Conservation (phyloP, 2,113 vertebrate genomes). For the Barbus barbus region DNA sequence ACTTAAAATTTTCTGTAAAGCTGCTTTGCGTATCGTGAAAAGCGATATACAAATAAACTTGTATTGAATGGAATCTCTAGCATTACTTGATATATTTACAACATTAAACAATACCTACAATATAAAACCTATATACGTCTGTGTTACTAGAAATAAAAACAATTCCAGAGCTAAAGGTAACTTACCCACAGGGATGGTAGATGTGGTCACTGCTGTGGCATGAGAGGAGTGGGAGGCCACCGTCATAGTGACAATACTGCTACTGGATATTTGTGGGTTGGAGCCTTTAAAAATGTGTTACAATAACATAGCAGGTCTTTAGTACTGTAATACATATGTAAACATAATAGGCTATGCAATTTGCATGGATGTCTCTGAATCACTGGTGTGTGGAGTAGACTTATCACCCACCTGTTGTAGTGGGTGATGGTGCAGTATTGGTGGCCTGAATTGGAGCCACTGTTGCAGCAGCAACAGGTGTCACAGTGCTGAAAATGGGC, state of each 20-base stretch:
- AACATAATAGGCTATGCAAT: neutral
- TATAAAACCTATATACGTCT: neutral
- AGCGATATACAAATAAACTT: too few species aligned
- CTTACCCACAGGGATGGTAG: constrained; percentile 96
- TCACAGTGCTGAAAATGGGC: constrained; percentile 93
- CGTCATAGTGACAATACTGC: constrained; percentile 94
- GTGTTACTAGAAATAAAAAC: neutral
- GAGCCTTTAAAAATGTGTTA: constrained; percentile 73
- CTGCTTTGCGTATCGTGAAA: too few species aligned
- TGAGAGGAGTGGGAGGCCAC: constrained; percentile 97
- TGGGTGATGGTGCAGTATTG: constrained; percentile 90
- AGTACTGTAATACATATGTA: neutral
- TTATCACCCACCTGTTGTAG: constrained; percentile 80
- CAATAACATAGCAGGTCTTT: neutral
- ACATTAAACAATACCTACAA: neutral
- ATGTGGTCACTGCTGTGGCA: constrained; percentile 92
- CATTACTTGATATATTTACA: neutral
- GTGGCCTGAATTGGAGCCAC: constrained; percentile 96
- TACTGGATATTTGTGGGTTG: constrained; percentile 87
- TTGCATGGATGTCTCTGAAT: neutral
- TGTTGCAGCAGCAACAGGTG: constrained; percentile 93
- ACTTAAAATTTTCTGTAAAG: too few species aligned
- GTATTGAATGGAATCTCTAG: too few species aligned
- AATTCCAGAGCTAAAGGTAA: neutral
- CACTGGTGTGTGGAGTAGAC: neutral